These are phyloP conservation scores for Drosophila chauvacae DNA, from an alignment of 1,140 invertebrate species.

Conservation along the genomic window DNA sequence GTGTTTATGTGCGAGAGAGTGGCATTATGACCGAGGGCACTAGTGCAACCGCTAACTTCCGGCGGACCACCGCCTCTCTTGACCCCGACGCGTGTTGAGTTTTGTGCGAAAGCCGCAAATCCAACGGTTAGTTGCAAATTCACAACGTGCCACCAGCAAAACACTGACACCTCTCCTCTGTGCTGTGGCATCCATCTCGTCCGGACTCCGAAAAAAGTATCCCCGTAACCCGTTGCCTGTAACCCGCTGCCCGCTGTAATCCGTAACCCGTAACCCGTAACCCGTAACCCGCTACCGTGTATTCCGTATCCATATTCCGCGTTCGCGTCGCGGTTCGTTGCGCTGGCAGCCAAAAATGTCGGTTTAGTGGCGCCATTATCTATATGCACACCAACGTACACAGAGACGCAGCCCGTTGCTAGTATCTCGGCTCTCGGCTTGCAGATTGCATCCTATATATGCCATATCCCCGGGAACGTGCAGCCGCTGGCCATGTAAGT, in stretches of 20 bases:
- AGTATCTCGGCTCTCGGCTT: conserved; percentile 1
- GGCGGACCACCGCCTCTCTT: conserved; percentile 28
- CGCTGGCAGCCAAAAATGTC: conserved; percentile 62
- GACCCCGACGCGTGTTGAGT: conserved; percentile 30
- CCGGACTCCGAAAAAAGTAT: conserved; percentile 9
- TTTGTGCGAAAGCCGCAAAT: conserved; percentile 69
- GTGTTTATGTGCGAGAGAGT: conserved; percentile 22
- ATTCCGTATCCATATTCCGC: conserved; percentile 27
- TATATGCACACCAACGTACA: conserved; percentile 23
- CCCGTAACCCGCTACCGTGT: conserved; percentile 8
- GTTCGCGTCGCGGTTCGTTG: conserved; percentile 58
- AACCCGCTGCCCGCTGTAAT: neutral
- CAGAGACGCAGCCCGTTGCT: neutral
- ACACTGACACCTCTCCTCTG: conserved; percentile 61
- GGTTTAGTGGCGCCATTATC: conserved; percentile 74
- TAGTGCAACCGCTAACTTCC: conserved; percentile 48
- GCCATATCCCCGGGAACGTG: conserved; percentile 41
- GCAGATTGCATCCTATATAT: conserved; percentile 27
- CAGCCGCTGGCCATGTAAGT: conserved; percentile 67
- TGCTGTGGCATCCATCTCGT: conserved; percentile 11
- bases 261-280: neutral
- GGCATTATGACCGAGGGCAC: conserved; percentile 53
- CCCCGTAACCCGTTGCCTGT: neutral
- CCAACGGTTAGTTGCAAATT: conserved; percentile 67
- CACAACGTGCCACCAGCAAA: conserved; percentile 69